Evolutionary conservation across 1,140 invertebrate species (phyloP).

Genomic region (Notospermus geniculatus): DNA sequence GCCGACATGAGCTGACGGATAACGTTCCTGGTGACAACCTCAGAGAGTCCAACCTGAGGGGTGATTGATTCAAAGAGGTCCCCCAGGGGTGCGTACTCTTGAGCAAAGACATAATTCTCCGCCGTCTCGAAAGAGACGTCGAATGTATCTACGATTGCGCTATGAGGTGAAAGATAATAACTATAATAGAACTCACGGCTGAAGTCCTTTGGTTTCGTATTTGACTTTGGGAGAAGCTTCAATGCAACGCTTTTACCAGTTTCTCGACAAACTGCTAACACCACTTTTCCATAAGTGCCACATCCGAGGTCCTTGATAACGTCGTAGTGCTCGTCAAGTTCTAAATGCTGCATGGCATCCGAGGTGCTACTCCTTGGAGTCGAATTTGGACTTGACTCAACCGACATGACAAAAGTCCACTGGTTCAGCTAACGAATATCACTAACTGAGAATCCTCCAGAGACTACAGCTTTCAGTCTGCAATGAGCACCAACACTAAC

Average conservation of each 20-base stretch:
- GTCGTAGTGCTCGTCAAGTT: conserved; percentile 48
- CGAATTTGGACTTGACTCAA: neutral
- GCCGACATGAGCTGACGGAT: conserved; percentile 71
- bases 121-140: conserved; percentile 54
- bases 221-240: conserved; percentile 54
- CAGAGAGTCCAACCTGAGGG: conserved; percentile 51
- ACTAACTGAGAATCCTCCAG: too few relatives aligned
- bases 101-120: conserved; percentile 50
- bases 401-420: too few relatives aligned
- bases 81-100: conserved; percentile 52
- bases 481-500: too few relatives aligned
- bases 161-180: conserved; percentile 81
- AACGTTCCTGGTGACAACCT: conserved; percentile 54
- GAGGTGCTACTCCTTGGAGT: conserved; percentile 46
- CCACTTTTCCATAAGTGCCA: conserved; percentile 51
- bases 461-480: too few relatives aligned
- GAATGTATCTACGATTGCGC: conserved; percentile 60
- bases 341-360: conserved; percentile 42
- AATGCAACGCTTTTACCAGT: conserved; percentile 52
- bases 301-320: conserved; percentile 44
- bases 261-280: conserved; percentile 43
- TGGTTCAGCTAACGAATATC: too few relatives aligned
- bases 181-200: conserved; percentile 89
- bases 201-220: conserved; percentile 69
- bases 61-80: conserved; percentile 58